Percentiles rank a stretch among this genome's conserved stretches.
phyloP scores from a whole-genome alignment of 1,140 invertebrate species.

The Zaprionus kolodkinae region DNA sequence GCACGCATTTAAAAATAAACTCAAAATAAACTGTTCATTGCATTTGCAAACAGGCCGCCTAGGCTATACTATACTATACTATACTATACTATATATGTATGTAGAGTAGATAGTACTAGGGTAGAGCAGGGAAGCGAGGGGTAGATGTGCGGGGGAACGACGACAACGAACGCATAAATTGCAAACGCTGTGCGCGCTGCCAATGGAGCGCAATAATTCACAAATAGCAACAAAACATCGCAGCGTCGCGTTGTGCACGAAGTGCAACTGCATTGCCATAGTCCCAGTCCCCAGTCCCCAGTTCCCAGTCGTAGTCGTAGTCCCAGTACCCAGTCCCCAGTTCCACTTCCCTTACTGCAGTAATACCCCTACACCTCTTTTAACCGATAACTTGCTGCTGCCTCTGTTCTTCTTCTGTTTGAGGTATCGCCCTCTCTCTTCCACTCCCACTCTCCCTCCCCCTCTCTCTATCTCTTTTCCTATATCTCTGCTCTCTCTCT shows the following conservation, averaged over 20 bases:
- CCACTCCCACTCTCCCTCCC: neutral
- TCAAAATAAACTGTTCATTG: slow-evolving; percentile 51
- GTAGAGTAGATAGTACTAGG: slow-evolving; percentile 44
- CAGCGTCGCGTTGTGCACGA: slow-evolving; percentile 18
- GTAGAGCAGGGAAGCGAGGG: neutral
- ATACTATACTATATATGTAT: neutral
- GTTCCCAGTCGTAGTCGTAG: no score
- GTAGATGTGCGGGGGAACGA: slow-evolving; percentile 11
- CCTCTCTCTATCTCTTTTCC: neutral
- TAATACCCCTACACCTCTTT: neutral
- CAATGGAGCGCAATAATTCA: slow-evolving; percentile 73
- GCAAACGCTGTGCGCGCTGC: slow-evolving; percentile 64
- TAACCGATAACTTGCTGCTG: neutral
- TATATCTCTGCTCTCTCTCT: neutral
- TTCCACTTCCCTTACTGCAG: neutral
- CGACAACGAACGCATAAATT: slow-evolving; percentile 76
- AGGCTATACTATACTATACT: no score
- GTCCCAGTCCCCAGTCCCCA: slow-evolving; percentile 16
- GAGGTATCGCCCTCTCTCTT: slow-evolving; percentile 1
- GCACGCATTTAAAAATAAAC: slow-evolving; percentile 44
- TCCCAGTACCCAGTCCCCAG: neutral
- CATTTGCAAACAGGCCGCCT: slow-evolving; percentile 25
- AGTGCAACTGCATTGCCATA: slow-evolving; percentile 50
- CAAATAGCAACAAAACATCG: slow-evolving; percentile 64
- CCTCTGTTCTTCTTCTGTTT: neutral